phyloP scores from a whole-genome alignment of 2,888 invertebrate species.

The Caenorhabditis becei region DNA sequence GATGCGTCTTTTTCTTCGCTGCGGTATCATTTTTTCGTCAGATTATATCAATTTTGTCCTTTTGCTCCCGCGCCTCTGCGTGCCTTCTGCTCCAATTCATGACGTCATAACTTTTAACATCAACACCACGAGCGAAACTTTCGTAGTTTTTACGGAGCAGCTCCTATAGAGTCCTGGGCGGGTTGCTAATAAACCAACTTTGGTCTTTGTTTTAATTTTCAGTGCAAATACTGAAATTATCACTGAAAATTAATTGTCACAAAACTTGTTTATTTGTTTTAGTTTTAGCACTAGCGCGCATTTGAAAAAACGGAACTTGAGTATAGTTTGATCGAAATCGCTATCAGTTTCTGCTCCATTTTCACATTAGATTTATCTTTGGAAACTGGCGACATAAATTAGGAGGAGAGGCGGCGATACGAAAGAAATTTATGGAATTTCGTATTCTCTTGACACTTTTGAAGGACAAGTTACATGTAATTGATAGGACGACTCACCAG shows the following conservation, averaged over 20 bases:
- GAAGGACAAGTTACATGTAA: neutral
- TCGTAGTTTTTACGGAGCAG: slow-evolving; percentile 10
- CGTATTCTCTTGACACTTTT: neutral
- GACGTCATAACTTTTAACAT: slow-evolving; percentile 42
- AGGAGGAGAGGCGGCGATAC: neutral
- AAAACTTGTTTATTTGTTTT: slow-evolving; percentile 16
- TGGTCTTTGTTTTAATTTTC: slow-evolving; percentile 1
- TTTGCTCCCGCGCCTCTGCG: slow-evolving; percentile 24
- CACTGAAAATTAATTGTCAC: neutral
- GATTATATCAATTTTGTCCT: slow-evolving; percentile 34
- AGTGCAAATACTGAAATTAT: slow-evolving; percentile 11
- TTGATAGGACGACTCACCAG: slow-evolving; percentile 37
- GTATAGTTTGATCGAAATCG: slow-evolving; percentile 33
- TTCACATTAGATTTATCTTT: neutral
- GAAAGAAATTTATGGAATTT: slow-evolving; percentile 16
- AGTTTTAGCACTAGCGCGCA: neutral
- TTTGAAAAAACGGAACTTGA: slow-evolving; percentile 45
- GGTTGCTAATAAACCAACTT: neutral
- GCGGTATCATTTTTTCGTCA: slow-evolving; percentile 44
- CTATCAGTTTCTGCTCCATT: slow-evolving; percentile 32
- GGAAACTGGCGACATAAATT: slow-evolving; percentile 5
- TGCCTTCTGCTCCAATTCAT: slow-evolving; percentile 8
- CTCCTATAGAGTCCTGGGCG: slow-evolving; percentile 7
- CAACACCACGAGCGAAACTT: slow-evolving; percentile 31
- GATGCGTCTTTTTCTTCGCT: neutral